Evolutionary conservation across 2,797 vertebrate species (phyloP), one percentile per base, ranked within the genome.

Genomic region (Zenarchopterus dispar): DNA sequence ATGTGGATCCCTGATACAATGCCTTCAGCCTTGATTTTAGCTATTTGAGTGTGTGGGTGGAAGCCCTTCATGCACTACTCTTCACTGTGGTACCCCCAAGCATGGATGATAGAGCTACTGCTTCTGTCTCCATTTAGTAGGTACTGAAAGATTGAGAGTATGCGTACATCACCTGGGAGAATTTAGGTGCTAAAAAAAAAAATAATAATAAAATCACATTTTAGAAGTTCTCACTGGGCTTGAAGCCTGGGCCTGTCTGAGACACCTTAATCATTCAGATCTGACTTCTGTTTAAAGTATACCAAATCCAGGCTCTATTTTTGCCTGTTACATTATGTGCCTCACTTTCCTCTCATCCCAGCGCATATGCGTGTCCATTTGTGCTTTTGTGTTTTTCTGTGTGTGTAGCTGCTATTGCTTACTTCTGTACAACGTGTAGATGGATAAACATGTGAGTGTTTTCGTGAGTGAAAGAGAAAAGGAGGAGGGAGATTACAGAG

Each of bases 301-400:
- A 89, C 89, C 89, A 92, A 91, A 84, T 89, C 77, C 76, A 88
- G 80, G 86, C 87, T 81, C 39, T 57, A 51, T 70, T 81, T 28
- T 71, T 66, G 84, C 86, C 85, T 88, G 74, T 77, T 82, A 82
- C 82, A 87, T 80, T 78, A 89, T 85, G 90, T 91, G 90, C 90
- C 91, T 91, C 90, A 78, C 84, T 81, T 78, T 84, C 62, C 79
- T 84, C 86, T 84, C 70, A 70, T 84, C 70, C 28, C 63, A 56
- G 70, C 70, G 73, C 76, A 68, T 72, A 50, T 70, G 56, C 70
- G 74, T 56, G 33, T 10, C n/a, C 7, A 23, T 45, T 26, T 60
- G 56, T 73, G 65, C 59, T 63, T 68, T 50, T 46, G 48, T 46
- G 46, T 67, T 67, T 66, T 41, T 57, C 18, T 51, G 41, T 68